Evolutionary conservation across 2,888 invertebrate species (phyloP).

Genomic region (Parnassius smintheus): DNA sequence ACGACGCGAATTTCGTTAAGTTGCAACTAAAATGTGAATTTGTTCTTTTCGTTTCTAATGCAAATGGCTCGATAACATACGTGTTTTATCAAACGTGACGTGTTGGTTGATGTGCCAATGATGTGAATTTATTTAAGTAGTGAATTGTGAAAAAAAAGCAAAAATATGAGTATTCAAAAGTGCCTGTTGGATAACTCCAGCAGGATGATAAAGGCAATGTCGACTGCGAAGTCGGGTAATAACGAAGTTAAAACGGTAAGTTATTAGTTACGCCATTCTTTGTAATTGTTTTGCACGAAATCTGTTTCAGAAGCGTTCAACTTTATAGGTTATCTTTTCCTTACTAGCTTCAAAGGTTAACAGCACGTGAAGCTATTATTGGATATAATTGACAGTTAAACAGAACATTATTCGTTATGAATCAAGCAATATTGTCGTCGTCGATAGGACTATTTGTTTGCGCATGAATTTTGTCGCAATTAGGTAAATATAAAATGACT

Average conservation of each 20-base stretch:
- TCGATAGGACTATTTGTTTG: slow-evolving; percentile 22
- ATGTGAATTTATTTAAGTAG: slow-evolving; percentile 57
- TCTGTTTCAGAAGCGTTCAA: slow-evolving; percentile 31
- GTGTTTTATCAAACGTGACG: slow-evolving; percentile 53
- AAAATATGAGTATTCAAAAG: slow-evolving; percentile 77
- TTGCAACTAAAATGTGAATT: slow-evolving; percentile 63
- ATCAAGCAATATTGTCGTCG: slow-evolving; percentile 17
- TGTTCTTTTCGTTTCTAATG: slow-evolving; percentile 39
- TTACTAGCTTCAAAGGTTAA: slow-evolving; percentile 26
- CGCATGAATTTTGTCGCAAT: slow-evolving; percentile 21
- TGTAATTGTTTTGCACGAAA: slow-evolving; percentile 20
- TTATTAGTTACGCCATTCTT: slow-evolving; percentile 29
- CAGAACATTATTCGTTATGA: slow-evolving; percentile 19
- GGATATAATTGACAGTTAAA: slow-evolving; percentile 22
- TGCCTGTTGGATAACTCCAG: slow-evolving; percentile 78
- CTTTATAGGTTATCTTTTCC: slow-evolving; percentile 39
- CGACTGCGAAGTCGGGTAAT: slow-evolving; percentile 66
- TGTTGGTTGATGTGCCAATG: slow-evolving; percentile 49
- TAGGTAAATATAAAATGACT: slow-evolving; percentile 9
- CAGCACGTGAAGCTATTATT: slow-evolving; percentile 25
- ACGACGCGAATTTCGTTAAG: slow-evolving; percentile 43
- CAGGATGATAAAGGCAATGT: slow-evolving; percentile 79
- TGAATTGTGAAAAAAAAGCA: slow-evolving; percentile 56
- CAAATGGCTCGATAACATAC: slow-evolving; percentile 49
- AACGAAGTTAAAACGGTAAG: slow-evolving; percentile 74